Percentiles rank a stretch among this genome's conserved stretches.
Conservation (phyloP, 2,797 vertebrate genomes). For the Tympanoctomys barrerae region DNA sequence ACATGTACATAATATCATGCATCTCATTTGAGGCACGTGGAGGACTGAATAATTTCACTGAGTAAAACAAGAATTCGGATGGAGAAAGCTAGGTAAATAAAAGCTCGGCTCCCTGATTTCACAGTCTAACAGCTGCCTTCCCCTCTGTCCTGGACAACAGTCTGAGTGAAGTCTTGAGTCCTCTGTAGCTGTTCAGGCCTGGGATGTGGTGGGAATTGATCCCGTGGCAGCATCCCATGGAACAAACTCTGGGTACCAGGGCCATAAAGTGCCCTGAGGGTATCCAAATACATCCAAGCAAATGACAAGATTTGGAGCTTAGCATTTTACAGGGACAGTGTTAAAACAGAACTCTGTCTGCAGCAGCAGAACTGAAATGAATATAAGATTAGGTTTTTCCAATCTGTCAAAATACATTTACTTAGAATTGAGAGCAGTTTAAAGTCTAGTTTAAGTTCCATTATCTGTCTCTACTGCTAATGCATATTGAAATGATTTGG, state of each 20-base stretch:
- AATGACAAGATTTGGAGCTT: conserved; percentile 53
- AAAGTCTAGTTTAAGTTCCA: conserved; percentile 10
- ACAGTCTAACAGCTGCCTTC: not conserved
- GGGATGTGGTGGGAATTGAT: conserved; percentile 39
- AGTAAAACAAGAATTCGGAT: not conserved
- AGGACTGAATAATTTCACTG: not conserved
- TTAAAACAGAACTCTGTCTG: conserved; percentile 48
- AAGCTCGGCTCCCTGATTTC: not conserved
- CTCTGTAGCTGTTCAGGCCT: not conserved
- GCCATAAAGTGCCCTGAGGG: conserved; percentile 49
- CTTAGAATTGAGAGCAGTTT: conserved; percentile 49
- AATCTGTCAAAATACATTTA: conserved; percentile 72
- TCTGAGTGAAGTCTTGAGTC: conserved; percentile 7
- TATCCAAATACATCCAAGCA: conserved; percentile 53
- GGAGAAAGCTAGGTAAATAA: conserved; percentile 13
- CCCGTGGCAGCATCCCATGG: not conserved
- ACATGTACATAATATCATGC: not conserved
- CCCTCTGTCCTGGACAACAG: not conserved
- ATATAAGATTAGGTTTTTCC: conserved; percentile 39
- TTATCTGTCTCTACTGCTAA: conserved; percentile 27
- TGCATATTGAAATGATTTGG: not conserved
- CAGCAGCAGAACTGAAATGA: not conserved
- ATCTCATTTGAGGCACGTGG: not conserved
- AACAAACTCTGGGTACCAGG: conserved; percentile 30
- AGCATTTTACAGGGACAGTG: conserved; percentile 55